Conservation (phyloP, 2,113 vertebrate genomes). For the Poecilia latipinna region DNA sequence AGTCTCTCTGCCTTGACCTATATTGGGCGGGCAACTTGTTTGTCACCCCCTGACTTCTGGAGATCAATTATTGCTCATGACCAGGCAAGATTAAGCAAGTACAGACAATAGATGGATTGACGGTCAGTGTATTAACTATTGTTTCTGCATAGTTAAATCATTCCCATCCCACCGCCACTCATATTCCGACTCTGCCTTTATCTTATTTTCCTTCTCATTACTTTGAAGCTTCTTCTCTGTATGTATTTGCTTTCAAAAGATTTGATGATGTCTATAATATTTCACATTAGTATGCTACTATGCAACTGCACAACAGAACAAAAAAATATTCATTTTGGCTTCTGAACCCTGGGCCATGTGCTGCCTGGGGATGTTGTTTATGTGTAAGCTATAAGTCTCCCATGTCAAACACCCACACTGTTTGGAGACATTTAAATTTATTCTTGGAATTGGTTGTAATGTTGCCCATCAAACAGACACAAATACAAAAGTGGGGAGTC, state of each 20-base stretch:
- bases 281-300: constrained; percentile 18
- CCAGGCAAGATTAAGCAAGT: too few relatives aligned
- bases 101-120: too few relatives aligned
- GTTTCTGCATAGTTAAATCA: constrained; percentile 28
- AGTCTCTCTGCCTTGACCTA: neutral
- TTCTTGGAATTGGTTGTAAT: constrained; percentile 58
- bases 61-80: too few relatives aligned
- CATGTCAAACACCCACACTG: constrained; percentile 31
- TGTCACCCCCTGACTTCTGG: too few relatives aligned
- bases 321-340: constrained; percentile 18
- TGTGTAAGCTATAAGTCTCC: constrained; percentile 31
- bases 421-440: constrained; percentile 40
- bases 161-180: neutral
- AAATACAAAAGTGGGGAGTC: constrained; percentile 64
- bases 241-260: constrained; percentile 32
- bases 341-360: constrained; percentile 38
- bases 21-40: too few relatives aligned
- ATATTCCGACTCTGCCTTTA: neutral
- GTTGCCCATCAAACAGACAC: constrained; percentile 58
- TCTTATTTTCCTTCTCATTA: neutral
- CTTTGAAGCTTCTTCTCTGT: constrained; percentile 31
- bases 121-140: neutral
- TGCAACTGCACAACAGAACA: neutral
- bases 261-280: constrained; percentile 6
- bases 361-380: constrained; percentile 39